Evolutionary conservation across 2,888 invertebrate genomes (phyloP).

Genomic region (Aphrophora alni): DNA sequence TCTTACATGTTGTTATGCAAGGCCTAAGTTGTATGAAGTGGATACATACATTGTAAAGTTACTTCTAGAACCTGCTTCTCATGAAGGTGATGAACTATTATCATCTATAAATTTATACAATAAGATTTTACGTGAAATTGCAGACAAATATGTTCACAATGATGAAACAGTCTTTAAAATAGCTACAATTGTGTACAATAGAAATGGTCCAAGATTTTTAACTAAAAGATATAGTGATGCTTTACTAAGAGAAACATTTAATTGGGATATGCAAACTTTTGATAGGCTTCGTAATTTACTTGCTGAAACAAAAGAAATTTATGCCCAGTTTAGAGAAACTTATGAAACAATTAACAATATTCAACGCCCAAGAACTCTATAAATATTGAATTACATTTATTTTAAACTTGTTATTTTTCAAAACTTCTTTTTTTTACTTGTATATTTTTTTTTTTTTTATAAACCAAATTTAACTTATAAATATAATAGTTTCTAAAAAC

Average conservation of each 20-base stretch:
- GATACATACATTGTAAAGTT: constrained; percentile 32
- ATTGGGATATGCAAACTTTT: constrained; percentile 23
- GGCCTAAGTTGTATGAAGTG: not conserved
- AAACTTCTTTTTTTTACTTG: not conserved
- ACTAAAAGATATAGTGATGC: constrained; percentile 33
- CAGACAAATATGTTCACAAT: constrained; percentile 31
- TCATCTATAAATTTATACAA: constrained; percentile 29
- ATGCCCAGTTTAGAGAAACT: constrained; percentile 27
- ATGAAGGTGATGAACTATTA: constrained; percentile 28
- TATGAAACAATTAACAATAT: constrained; percentile 34
- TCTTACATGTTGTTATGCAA: not conserved
- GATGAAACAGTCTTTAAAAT: constrained; percentile 33
- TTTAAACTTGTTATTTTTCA: not conserved
- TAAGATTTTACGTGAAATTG: constrained; percentile 30
- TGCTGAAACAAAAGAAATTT: constrained; percentile 30
- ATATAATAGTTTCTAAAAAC: not conserved
- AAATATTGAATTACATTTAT: not conserved
- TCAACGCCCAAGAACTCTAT: constrained; percentile 32
- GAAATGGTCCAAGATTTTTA: constrained; percentile 29
- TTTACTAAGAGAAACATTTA: constrained; percentile 26
- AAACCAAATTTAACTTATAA: not conserved
- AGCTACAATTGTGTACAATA: constrained; percentile 33
- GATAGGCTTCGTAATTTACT: constrained; percentile 21
- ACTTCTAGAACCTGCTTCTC: constrained; percentile 27
- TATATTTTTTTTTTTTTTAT: no score